Evolutionary conservation across 37 sponge, comb jelly and placozoan genomes (phyloP), one percentile per base, ranked within the genome.

Genomic region (Dysidea cf. avara): DNA sequence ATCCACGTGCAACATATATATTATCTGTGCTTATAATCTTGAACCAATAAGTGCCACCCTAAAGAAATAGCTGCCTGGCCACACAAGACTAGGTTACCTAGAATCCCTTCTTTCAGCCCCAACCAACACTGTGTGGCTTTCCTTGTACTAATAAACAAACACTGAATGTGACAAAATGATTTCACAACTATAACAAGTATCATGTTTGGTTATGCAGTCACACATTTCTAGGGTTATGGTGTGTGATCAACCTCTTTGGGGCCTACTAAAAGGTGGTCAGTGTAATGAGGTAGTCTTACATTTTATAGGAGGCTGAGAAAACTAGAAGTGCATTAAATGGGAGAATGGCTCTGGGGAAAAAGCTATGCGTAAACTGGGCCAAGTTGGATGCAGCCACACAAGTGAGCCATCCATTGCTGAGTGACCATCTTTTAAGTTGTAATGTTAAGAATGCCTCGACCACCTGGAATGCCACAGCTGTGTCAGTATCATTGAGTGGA

Each of bases 291-390:
- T 9, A 9, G 9, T 43, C 7, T 43, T 43, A 12, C 7, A 12
- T 43, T 43, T n/a, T 39, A 7, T 53, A 90, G 91, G 86, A 90
- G 59, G 86, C 86, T n/a, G 86, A 90, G 56, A 76, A 39, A 32
- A 86, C 91, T 7, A 81, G 77, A 47, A 59, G 65, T 0, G 37
- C 46, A 0, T 50, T 90, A 40, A 39, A 81, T 54, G 82, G 82
- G 6, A 90, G 84, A 68, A 81, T 66, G 20, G 91, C 86, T 53
- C 78, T 90, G 9, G 82, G 91, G 2, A 85, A 81, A 67, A 76
- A 66, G 47, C 69, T 90, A 11, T 64, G 73, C 22, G 91, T 90
- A 37, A 86, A 90, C 60, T 90, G 91, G 91, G 91, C 91, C 29
- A 75, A 54, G 35, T 62, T 67, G 7, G 91, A 90, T 40, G n/a